phyloP scores from a whole-genome alignment of 1,140 invertebrate species.

The Anthonomus grandis region DNA sequence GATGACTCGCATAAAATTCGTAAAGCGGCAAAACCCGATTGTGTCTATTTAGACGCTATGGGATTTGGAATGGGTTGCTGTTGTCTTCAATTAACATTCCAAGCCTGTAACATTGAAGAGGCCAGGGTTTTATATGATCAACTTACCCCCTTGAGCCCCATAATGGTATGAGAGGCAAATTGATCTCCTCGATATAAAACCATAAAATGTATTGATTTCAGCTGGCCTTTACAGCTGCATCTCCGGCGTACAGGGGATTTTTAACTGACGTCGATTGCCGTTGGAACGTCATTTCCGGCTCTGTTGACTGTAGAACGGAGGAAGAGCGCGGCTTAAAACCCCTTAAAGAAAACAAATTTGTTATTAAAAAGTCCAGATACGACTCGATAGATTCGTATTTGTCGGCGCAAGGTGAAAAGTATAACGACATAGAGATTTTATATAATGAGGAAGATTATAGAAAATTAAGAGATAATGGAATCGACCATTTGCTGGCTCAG shows the following conservation, averaged over 20 bases:
- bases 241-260: slow-evolving; percentile 90
- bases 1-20: slow-evolving; percentile 62
- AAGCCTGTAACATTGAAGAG: slow-evolving; percentile 96
- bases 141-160: slow-evolving; percentile 93
- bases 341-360: slow-evolving; percentile 72
- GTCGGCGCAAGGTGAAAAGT: slow-evolving; percentile 80
- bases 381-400: slow-evolving; percentile 98
- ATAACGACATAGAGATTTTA: slow-evolving; percentile 87
- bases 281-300: slow-evolving; percentile 93
- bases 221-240: slow-evolving; percentile 94
- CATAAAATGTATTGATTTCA: slow-evolving; percentile 48
- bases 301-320: slow-evolving; percentile 92
- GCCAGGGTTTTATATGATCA: slow-evolving; percentile 96
- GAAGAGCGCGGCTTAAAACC: slow-evolving; percentile 88
- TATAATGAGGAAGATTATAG: slow-evolving; percentile 83
- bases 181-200: too few species aligned
- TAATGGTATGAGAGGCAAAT: slow-evolving; percentile 89
- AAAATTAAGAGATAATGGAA: slow-evolving; percentile 78
- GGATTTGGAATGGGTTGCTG: slow-evolving; percentile 99
- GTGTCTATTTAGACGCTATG: slow-evolving; percentile 98
- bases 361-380: slow-evolving; percentile 94
- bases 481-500: slow-evolving; percentile 86
- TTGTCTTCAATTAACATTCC: slow-evolving; percentile 94
- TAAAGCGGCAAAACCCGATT: slow-evolving; percentile 70
- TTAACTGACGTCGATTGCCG: slow-evolving; percentile 94